Evolutionary conservation across 2,113 vertebrate species (phyloP), one percentile per base, ranked within the genome.

Genomic region (Xiphophorus maculatus): DNA sequence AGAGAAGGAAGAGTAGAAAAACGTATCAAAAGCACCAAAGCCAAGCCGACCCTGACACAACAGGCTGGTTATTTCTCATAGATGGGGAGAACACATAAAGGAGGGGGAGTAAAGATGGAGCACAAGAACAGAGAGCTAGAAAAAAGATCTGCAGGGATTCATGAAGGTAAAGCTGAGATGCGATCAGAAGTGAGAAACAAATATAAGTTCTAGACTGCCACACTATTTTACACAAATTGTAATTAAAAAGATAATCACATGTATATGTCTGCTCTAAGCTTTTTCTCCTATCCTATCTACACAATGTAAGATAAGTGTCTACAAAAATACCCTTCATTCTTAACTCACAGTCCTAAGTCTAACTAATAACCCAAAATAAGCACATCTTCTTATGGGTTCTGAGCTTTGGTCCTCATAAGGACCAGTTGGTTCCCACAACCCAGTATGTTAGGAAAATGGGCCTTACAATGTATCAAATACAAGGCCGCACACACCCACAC

Each of bases 21-120:
- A 76, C 27, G 84, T 79, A 58, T 58, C 51, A 69, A 77, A 80
- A 87, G 74, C 70, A 76, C 30, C 76, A 81, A 82, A 84, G 77
- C 84, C 84, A 87, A 87, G 84, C 62, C 84, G 83, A 84, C 75
- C 89, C 84, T 86, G 86, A 91, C 85, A 87, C 81, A 77, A 76
- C 84, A 88, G 81, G 81, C 77, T 67, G 35, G 68, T 76, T 80
- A 78, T 85, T 84, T 74, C 83, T 87, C 84, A 73, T 58, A 74
- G 77, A 90, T 27, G 70, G 64, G 75, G 78, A 72, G 83, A 88
- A 85, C 69, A 77, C 64, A 79, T 48, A 40, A n/a, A 77, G 65
- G 62, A 74, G 63, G 44, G n/a, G 48, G 68, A 33, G 35, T 51
- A 48, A 83, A 75, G 62, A 63, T 61, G 35, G 69, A 80, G 79